Evolutionary conservation across 2,888 invertebrate species (phyloP).

Genomic region (Troides oblongomaculatus): DNA sequence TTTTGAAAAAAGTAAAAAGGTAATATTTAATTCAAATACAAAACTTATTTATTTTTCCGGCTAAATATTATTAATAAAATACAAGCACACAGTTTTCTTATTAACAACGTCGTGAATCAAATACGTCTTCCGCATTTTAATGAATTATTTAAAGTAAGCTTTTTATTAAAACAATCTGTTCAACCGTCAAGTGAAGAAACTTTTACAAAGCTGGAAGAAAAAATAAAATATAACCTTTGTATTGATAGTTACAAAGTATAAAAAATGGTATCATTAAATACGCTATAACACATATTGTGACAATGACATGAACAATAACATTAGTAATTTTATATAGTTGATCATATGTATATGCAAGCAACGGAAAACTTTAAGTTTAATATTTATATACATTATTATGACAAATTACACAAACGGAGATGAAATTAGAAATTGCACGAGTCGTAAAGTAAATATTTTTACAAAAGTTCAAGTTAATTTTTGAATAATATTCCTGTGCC

Average conservation of each 20-base stretch:
- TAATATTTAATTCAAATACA: too few relatives aligned
- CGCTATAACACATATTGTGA: too few relatives aligned
- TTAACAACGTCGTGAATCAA: conserved; percentile 8
- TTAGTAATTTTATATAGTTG: too few relatives aligned
- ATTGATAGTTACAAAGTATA: not conserved
- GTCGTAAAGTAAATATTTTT: not conserved
- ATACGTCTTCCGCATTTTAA: conserved; percentile 18
- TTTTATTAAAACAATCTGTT: not conserved
- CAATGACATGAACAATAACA: too few relatives aligned
- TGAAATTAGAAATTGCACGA: not conserved
- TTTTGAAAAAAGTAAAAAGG: too few relatives aligned
- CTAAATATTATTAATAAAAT: not conserved
- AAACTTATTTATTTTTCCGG: not conserved
- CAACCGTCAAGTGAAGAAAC: not conserved
- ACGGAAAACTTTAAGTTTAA: too few relatives aligned
- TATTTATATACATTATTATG: too few relatives aligned
- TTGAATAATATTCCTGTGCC: not conserved
- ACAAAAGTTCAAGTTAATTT: not conserved
- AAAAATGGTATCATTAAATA: not conserved
- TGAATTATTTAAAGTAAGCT: not conserved
- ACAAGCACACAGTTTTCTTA: not conserved
- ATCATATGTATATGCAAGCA: too few relatives aligned
- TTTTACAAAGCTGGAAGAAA: not conserved
- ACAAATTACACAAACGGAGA: too few relatives aligned
- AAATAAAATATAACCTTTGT: not conserved